Percentiles rank a stretch among this genome's conserved stretches.
Conservation (phyloP, 2,797 vertebrate genomes). For the Phataginus tricuspis region DNA sequence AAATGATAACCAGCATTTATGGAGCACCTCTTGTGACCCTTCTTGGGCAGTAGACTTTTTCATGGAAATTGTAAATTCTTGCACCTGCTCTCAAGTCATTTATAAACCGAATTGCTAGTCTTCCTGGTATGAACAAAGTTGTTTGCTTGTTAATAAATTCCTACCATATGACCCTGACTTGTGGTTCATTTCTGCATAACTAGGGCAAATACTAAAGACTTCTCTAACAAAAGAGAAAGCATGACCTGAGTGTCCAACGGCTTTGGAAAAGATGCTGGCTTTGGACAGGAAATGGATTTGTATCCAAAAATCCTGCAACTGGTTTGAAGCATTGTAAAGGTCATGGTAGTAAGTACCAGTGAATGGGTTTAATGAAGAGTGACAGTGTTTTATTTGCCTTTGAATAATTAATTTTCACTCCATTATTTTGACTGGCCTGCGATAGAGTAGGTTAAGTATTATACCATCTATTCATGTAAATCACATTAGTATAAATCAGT, state of each 20-base stretch:
- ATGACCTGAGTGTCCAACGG: not conserved
- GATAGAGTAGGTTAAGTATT: constrained; percentile 6
- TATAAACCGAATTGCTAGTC: constrained; percentile 43
- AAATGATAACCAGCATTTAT: not conserved
- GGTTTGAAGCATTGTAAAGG: constrained; percentile 10
- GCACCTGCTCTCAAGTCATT: constrained; percentile 55
- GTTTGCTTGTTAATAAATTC: constrained; percentile 74
- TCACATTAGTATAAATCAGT: constrained; percentile 19
- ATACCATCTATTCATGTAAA: constrained; percentile 2
- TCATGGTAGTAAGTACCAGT: constrained; percentile 1
- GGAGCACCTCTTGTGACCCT: constrained; percentile 17
- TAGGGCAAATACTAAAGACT: constrained; percentile 21
- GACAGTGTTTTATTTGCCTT: not conserved
- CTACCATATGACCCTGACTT: constrained; percentile 58
- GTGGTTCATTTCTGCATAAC: constrained; percentile 63
- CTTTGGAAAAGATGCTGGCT: constrained; percentile 19
- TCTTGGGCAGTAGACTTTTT: constrained; percentile 32
- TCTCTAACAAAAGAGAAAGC: constrained; percentile 27
- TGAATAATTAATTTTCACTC: constrained; percentile 21
- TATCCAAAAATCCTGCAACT: not conserved
- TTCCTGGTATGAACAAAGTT: constrained; percentile 63
- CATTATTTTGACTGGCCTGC: constrained; percentile 25
- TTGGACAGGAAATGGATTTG: constrained; percentile 42
- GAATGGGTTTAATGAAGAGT: constrained; percentile 1
- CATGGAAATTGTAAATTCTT: constrained; percentile 47